A percentile compares a stretch with the other conserved stretches of the same genome.
These are phyloP conservation scores for Notarius quadriscutis DNA, from an alignment of 2,113 vertebrate genomes.

Conservation along the genomic window DNA sequence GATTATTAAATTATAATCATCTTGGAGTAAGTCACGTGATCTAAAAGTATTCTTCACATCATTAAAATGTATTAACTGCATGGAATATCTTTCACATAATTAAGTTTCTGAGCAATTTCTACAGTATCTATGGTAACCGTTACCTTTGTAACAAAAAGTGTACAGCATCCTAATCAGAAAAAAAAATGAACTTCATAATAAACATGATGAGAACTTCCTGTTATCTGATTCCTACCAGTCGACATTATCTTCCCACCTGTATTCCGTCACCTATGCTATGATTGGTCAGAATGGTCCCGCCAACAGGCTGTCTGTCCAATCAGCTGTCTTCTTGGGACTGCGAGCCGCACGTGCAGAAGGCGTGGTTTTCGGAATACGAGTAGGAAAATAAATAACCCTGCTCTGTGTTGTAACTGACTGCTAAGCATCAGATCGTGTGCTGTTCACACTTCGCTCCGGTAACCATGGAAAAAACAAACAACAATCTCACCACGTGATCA, in stretches of 20 bases:
- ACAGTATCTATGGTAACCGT: neutral
- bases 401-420: too few species aligned
- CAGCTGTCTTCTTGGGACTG: neutral
- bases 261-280: neutral
- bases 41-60: neutral
- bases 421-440: neutral
- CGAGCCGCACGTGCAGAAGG: neutral
- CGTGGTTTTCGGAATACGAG: neutral
- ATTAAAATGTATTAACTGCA: neutral
- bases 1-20: neutral
- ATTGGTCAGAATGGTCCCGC: neutral
- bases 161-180: neutral
- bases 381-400: neutral
- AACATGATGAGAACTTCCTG: neutral
- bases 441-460: neutral
- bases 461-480: neutral
- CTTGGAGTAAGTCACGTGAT: neutral
- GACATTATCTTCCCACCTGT: neutral
- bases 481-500: neutral
- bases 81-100: neutral
- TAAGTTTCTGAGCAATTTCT: neutral
- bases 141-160: neutral
- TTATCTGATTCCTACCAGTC: neutral
- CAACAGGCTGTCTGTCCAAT: neutral
- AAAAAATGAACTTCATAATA: neutral